phyloP scores from a whole-genome alignment of 2,113 vertebrate genomes.

The Promerops cafer region DNA sequence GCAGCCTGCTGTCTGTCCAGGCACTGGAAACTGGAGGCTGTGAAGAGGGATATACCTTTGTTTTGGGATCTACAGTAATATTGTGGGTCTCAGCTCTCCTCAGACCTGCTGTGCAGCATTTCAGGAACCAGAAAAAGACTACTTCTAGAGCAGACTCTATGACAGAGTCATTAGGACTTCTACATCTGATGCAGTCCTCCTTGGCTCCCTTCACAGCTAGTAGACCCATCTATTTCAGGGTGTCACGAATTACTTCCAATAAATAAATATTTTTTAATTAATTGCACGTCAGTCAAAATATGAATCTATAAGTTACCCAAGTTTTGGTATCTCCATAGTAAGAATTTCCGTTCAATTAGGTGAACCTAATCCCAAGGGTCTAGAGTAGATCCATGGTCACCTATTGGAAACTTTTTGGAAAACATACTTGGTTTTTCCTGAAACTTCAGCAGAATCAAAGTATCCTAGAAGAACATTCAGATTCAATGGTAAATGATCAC shows the following conservation, averaged over 20 bases:
- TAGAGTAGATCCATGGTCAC: neutral
- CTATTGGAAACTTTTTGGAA: neutral
- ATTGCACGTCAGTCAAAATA: neutral
- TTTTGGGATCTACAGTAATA: neutral
- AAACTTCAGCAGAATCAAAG: neutral
- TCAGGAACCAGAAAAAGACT: neutral
- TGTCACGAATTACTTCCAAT: neutral
- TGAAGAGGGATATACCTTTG: neutral
- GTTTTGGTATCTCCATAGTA: neutral
- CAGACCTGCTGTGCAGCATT: neutral
- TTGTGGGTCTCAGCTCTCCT: neutral
- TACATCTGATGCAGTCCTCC: neutral
- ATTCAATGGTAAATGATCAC: neutral
- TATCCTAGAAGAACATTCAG: neutral
- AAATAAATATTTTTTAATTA: neutral
- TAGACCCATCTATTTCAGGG: neutral
- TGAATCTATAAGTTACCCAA: neutral
- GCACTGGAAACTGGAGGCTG: neutral
- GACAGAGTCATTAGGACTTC: neutral
- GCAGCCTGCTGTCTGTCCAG: neutral
- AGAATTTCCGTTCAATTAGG: neutral
- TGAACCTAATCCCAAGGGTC: neutral
- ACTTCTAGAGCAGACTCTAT: neutral
- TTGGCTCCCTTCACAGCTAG: neutral
- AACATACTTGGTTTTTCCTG: neutral